Evolutionary conservation across 2,888 invertebrate genomes (phyloP), one percentile per base, ranked within the genome.

Genomic region (Sesamia inferens): DNA sequence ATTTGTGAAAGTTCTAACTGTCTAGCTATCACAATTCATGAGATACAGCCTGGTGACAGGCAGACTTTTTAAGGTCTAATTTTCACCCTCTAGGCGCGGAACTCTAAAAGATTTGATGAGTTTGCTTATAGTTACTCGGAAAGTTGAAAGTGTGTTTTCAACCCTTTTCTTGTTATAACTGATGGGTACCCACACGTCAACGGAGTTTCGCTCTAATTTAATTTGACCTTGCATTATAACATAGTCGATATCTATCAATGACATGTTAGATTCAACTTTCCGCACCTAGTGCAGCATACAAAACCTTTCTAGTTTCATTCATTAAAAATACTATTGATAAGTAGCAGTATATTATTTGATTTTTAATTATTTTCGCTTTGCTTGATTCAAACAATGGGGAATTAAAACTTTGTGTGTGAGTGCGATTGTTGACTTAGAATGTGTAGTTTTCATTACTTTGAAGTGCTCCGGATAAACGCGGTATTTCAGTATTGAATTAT

Each of bases 301-400:
- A 69, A 39, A 65, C 57, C 48, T 54, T 62, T 65, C 31, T 59
- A 68, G 8, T 57, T 61, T 48, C 62, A 66, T 63, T 78, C 42
- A 78, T 70, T 54, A 57, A 48, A 42, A 51, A 42, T 42, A 66
- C 51, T 31, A 31, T 31, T 69, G 78, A 59, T 71, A 82, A 78
- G 54, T 74, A 63, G 39, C 24, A 64, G 47, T 51, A 47, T 16
- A 39, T 22, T 66, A 42, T 62, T 51, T 44, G 16, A 42, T 57
- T 55, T 31, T 1, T 13, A 69, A 69, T n/a, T 55, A 68, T 59
- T 66, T 57, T 59, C 22, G 16, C 2, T 70, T 22, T 48, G 54
- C 54, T 75, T 69, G 54, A 44, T 69, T 13, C 6, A 8, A 78
- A 82, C 69, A 78, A 78, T 55, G 14, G 47, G 0, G 47, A 61